Evolutionary conservation across 2,797 vertebrate genomes (phyloP), one percentile per base, ranked within the genome.

Genomic region (Lagorchestes hirsutus): DNA sequence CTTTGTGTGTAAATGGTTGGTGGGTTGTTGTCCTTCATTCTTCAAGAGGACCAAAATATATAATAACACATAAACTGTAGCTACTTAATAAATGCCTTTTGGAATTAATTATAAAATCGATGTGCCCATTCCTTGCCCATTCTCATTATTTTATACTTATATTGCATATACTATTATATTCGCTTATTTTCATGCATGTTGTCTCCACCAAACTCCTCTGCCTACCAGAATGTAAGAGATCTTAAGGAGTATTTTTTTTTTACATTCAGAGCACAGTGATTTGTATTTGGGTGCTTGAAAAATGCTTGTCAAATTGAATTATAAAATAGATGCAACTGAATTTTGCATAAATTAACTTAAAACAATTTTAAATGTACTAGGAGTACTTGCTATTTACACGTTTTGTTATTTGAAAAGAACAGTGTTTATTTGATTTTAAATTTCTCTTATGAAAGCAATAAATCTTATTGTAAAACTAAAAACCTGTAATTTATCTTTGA

Each of bases 281-380:
- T 50, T 87, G 40, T 46, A 87, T 9, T 5, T 87, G 40, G 9
- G 18, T 90, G 92, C n/a, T 95, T 96, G 92, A 55, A 10, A 91
- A 54, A 92, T 74, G 55, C 28, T 87, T 94, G 22, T 82, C n/a
- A 24, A 90, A 95, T 94, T 96, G 34, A 91, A 34, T 96, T 93
- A 90, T 34, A 93, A 94, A 93, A 92, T 24, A 90, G n/a, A 92
- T 40, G 58, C 94, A 93, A 52, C 82, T 94, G 57, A 95, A 18
- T 90, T 92, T 11, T 90, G 59, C 40, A 96, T 52, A 95, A 91
- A 90, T 57, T 34, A 95, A 90, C 24, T 93, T 82, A 27, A 87
- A 50, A 87, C 10, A 28, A 40, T 87, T 87, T 87, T 5, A 40
- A 87, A 87, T 87, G 9, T 87, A 22, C 74, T 46, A 46, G 34